Base-by-base conservation (phyloP, 1,140 invertebrate genomes). In the Lasioglossum baleicum region DNA sequence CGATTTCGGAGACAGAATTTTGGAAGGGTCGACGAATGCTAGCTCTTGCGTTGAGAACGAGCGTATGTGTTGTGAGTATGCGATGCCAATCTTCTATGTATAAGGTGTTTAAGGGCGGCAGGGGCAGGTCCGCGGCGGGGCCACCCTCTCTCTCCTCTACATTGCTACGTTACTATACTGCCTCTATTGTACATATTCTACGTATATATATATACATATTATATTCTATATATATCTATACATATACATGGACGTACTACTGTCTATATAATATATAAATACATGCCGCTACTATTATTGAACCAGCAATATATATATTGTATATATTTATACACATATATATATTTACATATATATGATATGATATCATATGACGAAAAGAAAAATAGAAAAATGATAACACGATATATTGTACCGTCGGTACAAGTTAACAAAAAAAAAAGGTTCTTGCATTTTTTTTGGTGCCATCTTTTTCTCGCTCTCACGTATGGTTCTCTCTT, bases 401-500 rank as follows among this genome's bases (percentile, higher is more conserved):
- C 81, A 83, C 84, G 82, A 17, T 35, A 17, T 35, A 35, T 53
- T 87, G 87, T 89, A 91, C 84, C 85, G 84, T 78, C 44, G 44
- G 85, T 86, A 87, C 79, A 85, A 84, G 61, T 26, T 26, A 69
- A n/a, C n/a, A n/a, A 44, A 77, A 84, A 71, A 69, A 68, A 77
- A 79, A 89, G 88, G 86, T 88, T 90, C 83, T 90, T 91, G 87
- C 88, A 88, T 91, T 91, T 91, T 88, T 90, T 90, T 91, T 92
- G 89, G 88, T 91, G 89, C 88, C 90, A 91, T 94, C 92, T 93
- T 94, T 93, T 94, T 94, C 93, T 93, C 91, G 94, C 93, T 95
- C 93, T 94, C 92, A 94, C 93, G 93, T 94, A 94, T 94, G 92
- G 94, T 94, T 95, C 94, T 94, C 91, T 94, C 93, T 94, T 94